Base-by-base conservation (phyloP, 2,113 vertebrate species). In the Hystrix brachyura region DNA sequence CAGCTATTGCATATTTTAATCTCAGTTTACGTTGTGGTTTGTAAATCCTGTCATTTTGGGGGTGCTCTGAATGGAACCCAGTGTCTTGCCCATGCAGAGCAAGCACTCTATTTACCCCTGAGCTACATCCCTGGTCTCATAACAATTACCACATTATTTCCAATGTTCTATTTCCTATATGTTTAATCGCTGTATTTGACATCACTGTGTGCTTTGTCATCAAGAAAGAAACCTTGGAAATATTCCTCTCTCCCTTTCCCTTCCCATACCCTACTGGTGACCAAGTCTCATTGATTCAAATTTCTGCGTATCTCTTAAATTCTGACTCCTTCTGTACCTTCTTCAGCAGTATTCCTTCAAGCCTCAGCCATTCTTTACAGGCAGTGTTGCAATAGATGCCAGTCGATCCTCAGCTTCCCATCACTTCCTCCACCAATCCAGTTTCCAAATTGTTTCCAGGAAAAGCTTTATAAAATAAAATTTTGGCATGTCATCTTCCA, bases 401-500 rank as follows among this genome's bases (percentile, higher is more conserved):
- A 80, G 79, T 46, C 64, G 62, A 2, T 92, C 21, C 60, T 90
- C 19, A 55, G 79, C 10, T 38, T 95, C 84, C 38, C 13, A n/a
- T 80, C 69, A 81, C 79, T 93, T 78, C 21, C n/a, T 7, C 48
- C 2, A 38, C 48, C 69, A 91, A 81, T 90, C 17, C 59, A 85
- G 7, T 93, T 72, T 94, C 53, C 19, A 92, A 88, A 87, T 46
- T 85, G 51, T 65, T 94, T 94, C 80, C n/a, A 94, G 85, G 67
- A 95, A 82, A 74, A 93, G 55, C 38, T 92, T 87, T 90, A 81
- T 94, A 90, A 96, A 95, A 95, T 43, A 93, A 89, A 97, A 96
- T 86, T 91, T 91, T 95, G 87, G 94, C 95, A 87, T 84, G 27
- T 15, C 34, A 87, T 87, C 29, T 94, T 86, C 60, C 48, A 91